Conservation (phyloP, 2,797 vertebrate species). For the Darevskia nairensis region DNA sequence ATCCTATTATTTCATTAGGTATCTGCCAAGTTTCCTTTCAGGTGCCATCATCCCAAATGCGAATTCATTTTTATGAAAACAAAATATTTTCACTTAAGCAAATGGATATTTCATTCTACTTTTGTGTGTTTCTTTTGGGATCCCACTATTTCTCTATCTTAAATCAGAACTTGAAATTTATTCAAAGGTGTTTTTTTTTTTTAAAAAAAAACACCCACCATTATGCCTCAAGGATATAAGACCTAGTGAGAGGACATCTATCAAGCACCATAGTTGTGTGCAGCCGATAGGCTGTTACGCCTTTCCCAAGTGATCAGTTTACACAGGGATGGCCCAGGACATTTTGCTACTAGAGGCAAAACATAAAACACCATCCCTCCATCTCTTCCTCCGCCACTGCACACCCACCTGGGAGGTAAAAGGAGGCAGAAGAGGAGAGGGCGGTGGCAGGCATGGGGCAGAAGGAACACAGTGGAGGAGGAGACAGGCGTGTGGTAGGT, state of each 20-base stretch:
- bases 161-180: background rate
- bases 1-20: slow-evolving; percentile 77
- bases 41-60: slow-evolving; percentile 71
- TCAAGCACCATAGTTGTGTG: background rate
- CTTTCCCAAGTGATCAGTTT: background rate
- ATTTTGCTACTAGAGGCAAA: no score
- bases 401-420: no score
- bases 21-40: slow-evolving; percentile 78
- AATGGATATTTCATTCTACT: slow-evolving; percentile 37
- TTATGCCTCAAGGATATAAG: background rate
- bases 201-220: background rate
- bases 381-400: no score
- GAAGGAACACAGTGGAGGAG: no score
- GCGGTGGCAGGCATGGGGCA: no score
- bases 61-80: slow-evolving; percentile 78
- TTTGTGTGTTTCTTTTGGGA: background rate
- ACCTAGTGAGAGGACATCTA: background rate
- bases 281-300: background rate
- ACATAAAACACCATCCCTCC: no score
- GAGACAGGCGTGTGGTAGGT: no score
- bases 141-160: background rate
- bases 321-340: background rate
- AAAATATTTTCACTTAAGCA: slow-evolving; percentile 79
- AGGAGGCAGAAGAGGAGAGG: no score
- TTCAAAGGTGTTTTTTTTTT: no score